These are phyloP conservation scores for Harpagus bidentatus DNA, from an alignment of 2,113 vertebrate species.

Conservation along the genomic window DNA sequence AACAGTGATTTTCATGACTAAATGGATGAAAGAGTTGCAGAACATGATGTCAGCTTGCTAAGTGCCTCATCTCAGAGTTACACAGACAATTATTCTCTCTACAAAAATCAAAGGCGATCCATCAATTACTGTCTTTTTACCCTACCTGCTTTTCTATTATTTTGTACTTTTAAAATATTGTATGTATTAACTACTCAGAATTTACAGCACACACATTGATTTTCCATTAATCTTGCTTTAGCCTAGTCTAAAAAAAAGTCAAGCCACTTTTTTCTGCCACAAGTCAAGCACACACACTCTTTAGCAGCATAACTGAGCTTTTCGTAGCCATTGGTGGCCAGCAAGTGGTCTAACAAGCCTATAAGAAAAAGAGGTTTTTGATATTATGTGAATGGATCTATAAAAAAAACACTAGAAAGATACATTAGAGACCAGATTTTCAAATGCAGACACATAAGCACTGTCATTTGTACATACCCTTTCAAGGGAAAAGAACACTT, in stretches of 20 bases:
- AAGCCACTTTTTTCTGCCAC: background rate
- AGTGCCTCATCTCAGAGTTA: background rate
- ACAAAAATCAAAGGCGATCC: conserved; percentile 14
- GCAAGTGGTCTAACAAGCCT: background rate
- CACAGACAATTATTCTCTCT: conserved; percentile 6
- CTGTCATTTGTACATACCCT: rapidly evolving
- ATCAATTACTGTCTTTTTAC: conserved; percentile 55
- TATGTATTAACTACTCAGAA: conserved; percentile 17
- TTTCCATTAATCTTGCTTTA: conserved; percentile 25
- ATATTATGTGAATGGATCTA: rapidly evolving
- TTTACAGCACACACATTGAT: conserved; percentile 18
- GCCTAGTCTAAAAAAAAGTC: background rate
- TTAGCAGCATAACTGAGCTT: background rate
- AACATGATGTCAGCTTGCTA: conserved; percentile 29
- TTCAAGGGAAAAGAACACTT: background rate
- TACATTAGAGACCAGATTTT: background rate
- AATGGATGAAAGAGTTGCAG: conserved; percentile 3
- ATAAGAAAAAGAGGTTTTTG: background rate
- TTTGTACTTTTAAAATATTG: conserved; percentile 5
- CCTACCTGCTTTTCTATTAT: background rate
- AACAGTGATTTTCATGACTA: conserved; percentile 7
- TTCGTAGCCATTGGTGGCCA: background rate
- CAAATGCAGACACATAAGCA: background rate
- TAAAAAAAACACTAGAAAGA: background rate
- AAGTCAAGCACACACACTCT: background rate